Percentiles rank a stretch among this genome's conserved stretches.
phyloP scores from a whole-genome alignment of 2,113 vertebrate species.

The Chlamydotis undulata region DNA sequence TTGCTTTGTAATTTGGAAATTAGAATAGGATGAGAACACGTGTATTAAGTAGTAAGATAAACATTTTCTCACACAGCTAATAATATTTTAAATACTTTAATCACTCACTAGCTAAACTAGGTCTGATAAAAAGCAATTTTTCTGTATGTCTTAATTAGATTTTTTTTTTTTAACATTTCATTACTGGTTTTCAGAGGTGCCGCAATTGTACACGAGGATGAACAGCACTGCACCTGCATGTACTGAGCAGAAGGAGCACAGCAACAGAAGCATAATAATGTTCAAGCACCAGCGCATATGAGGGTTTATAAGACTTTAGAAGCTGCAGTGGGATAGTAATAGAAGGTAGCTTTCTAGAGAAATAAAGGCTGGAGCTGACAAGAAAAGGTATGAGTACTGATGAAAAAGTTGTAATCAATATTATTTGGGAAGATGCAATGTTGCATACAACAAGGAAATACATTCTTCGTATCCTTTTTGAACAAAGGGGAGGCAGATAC shows the following conservation, averaged over 20 bases:
- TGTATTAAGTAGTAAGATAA: neutral
- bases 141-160: neutral
- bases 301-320: neutral
- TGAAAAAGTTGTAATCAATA: neutral
- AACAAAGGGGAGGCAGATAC: neutral
- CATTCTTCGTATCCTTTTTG: neutral
- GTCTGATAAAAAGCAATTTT: neutral
- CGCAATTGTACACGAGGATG: neutral
- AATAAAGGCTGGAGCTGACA: neutral
- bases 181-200: neutral
- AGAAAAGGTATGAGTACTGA: neutral
- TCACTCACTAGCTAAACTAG: neutral
- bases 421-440: neutral
- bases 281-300: neutral
- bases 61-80: neutral
- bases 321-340: neutral
- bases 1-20: neutral
- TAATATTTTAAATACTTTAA: neutral
- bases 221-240: neutral
- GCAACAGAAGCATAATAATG: neutral
- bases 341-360: neutral
- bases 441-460: neutral
- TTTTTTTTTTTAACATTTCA: neutral
- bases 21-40: neutral
- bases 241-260: neutral